These are phyloP conservation scores for Calliphora vomitoria DNA, from an alignment of 2,888 invertebrate species.

Conservation along the genomic window DNA sequence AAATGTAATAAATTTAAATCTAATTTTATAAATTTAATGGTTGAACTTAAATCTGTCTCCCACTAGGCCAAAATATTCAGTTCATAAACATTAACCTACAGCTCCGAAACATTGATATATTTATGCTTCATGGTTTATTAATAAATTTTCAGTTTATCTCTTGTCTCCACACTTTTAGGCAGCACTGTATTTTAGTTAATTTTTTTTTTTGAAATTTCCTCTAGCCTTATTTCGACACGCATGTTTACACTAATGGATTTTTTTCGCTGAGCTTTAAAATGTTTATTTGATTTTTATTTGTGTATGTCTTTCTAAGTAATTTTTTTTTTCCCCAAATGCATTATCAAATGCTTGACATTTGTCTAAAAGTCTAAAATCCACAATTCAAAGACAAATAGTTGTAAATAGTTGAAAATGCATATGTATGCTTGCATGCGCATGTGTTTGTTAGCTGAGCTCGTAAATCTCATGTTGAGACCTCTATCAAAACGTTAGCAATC, in stretches of 20 bases:
- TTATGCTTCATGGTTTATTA: too few species aligned
- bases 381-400: constrained; percentile 58
- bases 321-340: constrained; percentile 44
- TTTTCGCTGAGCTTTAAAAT: neutral
- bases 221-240: neutral
- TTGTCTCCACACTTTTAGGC: neutral
- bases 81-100: too few species aligned
- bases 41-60: too few species aligned
- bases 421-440: neutral
- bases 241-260: constrained; percentile 12
- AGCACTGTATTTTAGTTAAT: neutral
- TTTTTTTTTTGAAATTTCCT: neutral
- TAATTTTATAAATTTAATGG: too few species aligned
- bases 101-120: too few species aligned
- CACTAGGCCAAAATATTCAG: too few species aligned
- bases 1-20: too few species aligned
- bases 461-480: constrained; percentile 62
- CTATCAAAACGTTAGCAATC: constrained; percentile 66
- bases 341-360: constrained; percentile 64
- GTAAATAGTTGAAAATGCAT: constrained; percentile 30
- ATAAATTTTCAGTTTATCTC: neutral
- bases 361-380: constrained; percentile 42
- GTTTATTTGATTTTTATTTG: constrained; percentile 18
- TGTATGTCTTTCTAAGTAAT: neutral
- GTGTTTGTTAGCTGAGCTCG: constrained; percentile 31